phyloP scores from a whole-genome alignment of 1,140 invertebrate species.

The Venustaconcha ellipsiformis region DNA sequence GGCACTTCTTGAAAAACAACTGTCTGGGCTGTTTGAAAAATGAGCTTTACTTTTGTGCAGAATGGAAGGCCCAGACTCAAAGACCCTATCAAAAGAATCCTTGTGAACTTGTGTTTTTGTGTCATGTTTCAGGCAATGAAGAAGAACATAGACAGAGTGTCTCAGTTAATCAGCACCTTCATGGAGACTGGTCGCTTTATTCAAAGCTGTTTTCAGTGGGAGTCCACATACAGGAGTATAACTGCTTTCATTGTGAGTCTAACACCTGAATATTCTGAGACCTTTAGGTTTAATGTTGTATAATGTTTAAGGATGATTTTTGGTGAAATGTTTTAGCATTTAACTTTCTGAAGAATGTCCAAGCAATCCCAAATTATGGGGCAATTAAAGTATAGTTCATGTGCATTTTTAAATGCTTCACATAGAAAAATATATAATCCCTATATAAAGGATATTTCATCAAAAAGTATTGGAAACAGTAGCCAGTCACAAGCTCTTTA shows the following conservation, averaged over 20 bases:
- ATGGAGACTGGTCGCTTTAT: constrained; percentile 92
- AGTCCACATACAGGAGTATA: constrained; percentile 88
- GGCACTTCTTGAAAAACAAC: too few relatives aligned
- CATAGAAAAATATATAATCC: too few relatives aligned
- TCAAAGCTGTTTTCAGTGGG: constrained; percentile 98
- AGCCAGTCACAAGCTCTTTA: too few relatives aligned
- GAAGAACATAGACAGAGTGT: constrained; percentile 92
- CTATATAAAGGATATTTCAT: too few relatives aligned
- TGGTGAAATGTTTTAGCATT: neutral
- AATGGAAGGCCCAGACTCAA: neutral
- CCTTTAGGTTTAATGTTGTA: neutral
- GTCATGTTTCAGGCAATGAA: constrained; percentile 80
- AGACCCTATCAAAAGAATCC: neutral
- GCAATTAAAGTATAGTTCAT: neutral
- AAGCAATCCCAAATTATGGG: neutral
- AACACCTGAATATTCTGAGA: neutral
- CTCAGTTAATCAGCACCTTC: constrained; percentile 88
- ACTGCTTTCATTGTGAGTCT: constrained; percentile 81
- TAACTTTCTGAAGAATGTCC: neutral
- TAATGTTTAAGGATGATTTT: neutral
- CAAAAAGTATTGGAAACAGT: too few relatives aligned
- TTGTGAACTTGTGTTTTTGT: neutral
- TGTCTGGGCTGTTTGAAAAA: too few relatives aligned
- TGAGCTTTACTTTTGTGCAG: too few relatives aligned
- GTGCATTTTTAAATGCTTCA: too few relatives aligned